A percentile compares a stretch with the other conserved stretches of the same genome.
Evolutionary conservation across 2,888 invertebrate species (phyloP).

Genomic region (Monoplex corrugatus): DNA sequence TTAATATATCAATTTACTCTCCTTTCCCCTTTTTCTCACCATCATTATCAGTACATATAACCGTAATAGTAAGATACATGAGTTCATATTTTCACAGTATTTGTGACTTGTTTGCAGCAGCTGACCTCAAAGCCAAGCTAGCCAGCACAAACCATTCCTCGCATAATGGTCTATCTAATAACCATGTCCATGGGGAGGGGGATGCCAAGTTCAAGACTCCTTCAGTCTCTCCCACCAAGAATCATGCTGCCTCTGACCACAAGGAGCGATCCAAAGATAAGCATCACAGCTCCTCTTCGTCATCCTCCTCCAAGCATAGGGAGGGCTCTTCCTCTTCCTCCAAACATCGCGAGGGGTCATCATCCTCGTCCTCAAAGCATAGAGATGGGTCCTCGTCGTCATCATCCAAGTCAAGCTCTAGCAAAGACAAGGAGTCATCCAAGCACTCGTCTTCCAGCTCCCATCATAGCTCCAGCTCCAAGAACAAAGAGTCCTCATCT

Average conservation of each 20-base stretch:
- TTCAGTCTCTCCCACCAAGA: conserved; percentile 32
- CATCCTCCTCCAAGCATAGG: conserved; percentile 55
- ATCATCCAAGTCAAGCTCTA: neutral
- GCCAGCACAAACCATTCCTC: conserved; percentile 11
- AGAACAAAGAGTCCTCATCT: conserved; percentile 50
- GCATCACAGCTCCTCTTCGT: conserved; percentile 51
- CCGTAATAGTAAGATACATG: neutral
- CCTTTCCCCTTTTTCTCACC: neutral
- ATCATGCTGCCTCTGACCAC: conserved; percentile 58
- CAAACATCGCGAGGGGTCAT: conserved; percentile 42
- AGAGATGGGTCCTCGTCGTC: neutral
- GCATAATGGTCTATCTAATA: neutral
- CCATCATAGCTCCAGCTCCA: conserved; percentile 58
- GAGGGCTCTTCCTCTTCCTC: conserved; percentile 56
- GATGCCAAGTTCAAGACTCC: neutral
- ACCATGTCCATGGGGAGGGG: neutral
- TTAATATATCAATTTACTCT: too few species aligned
- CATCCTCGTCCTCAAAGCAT: conserved; percentile 7
- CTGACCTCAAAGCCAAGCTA: conserved; percentile 57
- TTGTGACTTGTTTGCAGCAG: conserved; percentile 49
- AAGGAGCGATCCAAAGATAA: conserved; percentile 59
- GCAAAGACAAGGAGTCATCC: conserved; percentile 60
- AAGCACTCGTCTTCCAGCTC: conserved; percentile 60
- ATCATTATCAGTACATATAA: too few species aligned
- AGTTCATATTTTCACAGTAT: too few species aligned